Evolutionary conservation across 2,113 vertebrate genomes (phyloP), one percentile per base, ranked within the genome.

Genomic region (Xenus cinereus): DNA sequence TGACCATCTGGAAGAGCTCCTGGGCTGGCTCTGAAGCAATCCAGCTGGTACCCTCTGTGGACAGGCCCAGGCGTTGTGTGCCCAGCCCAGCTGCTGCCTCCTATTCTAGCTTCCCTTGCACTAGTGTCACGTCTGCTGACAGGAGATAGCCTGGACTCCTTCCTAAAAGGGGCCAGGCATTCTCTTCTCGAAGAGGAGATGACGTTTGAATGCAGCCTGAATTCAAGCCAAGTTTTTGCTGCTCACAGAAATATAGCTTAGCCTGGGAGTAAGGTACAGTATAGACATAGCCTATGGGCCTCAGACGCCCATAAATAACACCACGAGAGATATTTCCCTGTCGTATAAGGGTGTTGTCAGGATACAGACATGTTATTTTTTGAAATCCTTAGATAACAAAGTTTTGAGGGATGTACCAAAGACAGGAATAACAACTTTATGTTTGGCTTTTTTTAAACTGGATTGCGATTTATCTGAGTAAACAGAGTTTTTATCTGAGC

Each of bases 41-140:
- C 87, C 96, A 96, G 89, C 91, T 93, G 94, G 93, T 91, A 41
- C 46, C 82, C 48, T 72, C 24, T 12, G 84, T 51, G 73, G 35
- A 60, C 73, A 82, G 62, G 69, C 91, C 84, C 21, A 72, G 93
- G 77, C 57, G 7, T 23, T 87, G 39, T 78, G 74, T 84, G 89
- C 93, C 96, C 87, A 79, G 71, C 57, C 66, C 95, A 95, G 93
- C 95, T 95, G 95, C 91, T 96, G 84, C 71, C 69, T 78, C n/a
- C 16, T 56, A 4, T 30, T 50, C 51, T 12, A 48, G 71, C 66
- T 82, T 4, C 71, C 50, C 56, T 74, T 83, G 50, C 75, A 9
- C 32, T 54, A 23, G 41, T 24, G 45, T 89, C 93, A 87, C 4
- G 1, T 94, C 35, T 45, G 5, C 0, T 60, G 69, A 72, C 62